Evolutionary conservation across 2,888 invertebrate genomes (phyloP).

Genomic region (Coleophora deauratella): DNA sequence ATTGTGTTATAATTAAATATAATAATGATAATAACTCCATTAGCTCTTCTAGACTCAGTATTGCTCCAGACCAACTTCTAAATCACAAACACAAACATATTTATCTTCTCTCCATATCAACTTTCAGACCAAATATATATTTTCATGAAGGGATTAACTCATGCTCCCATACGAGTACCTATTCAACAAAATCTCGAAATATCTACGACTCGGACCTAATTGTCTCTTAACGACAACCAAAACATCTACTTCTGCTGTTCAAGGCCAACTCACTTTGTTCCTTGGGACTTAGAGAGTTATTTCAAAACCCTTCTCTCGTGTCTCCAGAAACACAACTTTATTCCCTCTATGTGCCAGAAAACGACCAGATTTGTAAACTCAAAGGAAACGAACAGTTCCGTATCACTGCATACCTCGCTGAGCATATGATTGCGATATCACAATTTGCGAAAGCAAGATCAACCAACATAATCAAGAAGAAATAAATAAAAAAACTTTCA

Average conservation of each 20-base stretch:
- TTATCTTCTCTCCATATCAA: no score
- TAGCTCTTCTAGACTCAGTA: no score
- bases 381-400: conserved; percentile 20
- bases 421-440: conserved; percentile 19
- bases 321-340: conserved; percentile 18
- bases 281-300: no score
- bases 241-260: conserved; percentile 16
- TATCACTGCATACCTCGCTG: conserved; percentile 23
- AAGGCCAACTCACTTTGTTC: conserved; percentile 17
- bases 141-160: no score
- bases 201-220: conserved; percentile 20
- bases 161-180: no score
- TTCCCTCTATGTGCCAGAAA: conserved; percentile 19
- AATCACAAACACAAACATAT: no score
- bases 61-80: no score
- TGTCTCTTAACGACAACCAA: conserved; percentile 21
- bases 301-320: conserved; percentile 20
- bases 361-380: conserved; percentile 16
- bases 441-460: conserved; percentile 22
- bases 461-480: conserved; percentile 18
- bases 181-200: conserved; percentile 15
- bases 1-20: no score
- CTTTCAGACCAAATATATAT: no score
- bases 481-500: conserved; percentile 24
- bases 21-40: no score